Percentiles rank a stretch among this genome's conserved stretches.
Evolutionary conservation across 2,797 vertebrate genomes (phyloP).

Genomic region (Rhabdophis nuchalis): DNA sequence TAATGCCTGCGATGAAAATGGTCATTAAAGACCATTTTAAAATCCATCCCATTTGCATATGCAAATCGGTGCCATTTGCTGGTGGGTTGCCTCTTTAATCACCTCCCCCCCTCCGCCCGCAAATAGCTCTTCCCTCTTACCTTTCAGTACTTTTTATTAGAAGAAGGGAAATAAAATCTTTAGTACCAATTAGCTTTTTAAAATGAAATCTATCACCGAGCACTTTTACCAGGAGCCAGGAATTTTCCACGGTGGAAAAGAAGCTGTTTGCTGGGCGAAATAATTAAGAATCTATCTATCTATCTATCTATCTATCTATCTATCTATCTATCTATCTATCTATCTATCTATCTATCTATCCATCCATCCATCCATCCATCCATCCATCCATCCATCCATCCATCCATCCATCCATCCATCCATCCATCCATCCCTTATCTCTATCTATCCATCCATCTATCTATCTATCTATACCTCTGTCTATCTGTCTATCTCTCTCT

Average conservation of each 20-base stretch:
- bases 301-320: too few species aligned
- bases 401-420: too few species aligned
- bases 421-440: too few species aligned
- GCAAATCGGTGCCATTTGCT: slow-evolving; percentile 72
- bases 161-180: slow-evolving; percentile 9
- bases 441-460: too few species aligned
- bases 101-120: slow-evolving; percentile 33
- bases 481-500: too few species aligned
- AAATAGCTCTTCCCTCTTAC: slow-evolving; percentile 40
- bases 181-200: slow-evolving; percentile 60
- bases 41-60: slow-evolving; percentile 85
- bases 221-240: neutral
- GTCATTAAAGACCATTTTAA: slow-evolving; percentile 85
- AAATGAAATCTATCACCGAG: slow-evolving; percentile 44
- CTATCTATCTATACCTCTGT: too few species aligned
- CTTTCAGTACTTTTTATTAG: neutral
- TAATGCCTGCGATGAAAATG: slow-evolving; percentile 77
- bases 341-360: too few species aligned
- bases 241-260: neutral
- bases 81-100: slow-evolving; percentile 65
- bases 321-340: too few species aligned
- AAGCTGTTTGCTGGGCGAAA: neutral
- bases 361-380: too few species aligned
- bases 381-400: too few species aligned
- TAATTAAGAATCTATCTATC: too few species aligned